Percentiles rank a stretch among this genome's conserved stretches.
Conservation (phyloP, 2,113 vertebrate species). For the Zapornia atra region DNA sequence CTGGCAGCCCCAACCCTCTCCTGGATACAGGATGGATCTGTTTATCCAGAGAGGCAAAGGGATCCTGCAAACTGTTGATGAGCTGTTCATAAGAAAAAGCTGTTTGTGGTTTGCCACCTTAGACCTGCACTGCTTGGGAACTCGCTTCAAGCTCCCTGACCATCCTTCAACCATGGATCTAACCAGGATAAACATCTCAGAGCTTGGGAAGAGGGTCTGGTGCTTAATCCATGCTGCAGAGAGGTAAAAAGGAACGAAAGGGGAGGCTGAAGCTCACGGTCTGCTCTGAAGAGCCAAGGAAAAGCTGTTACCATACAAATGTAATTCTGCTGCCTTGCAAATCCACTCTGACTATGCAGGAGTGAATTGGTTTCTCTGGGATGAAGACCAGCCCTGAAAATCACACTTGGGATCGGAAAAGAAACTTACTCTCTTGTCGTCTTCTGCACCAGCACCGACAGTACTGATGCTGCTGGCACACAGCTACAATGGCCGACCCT, state of each 20-base stretch:
- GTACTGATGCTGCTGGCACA: background rate
- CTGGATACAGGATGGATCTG: background rate
- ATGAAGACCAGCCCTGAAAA: background rate
- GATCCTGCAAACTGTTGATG: background rate
- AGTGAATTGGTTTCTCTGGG: background rate
- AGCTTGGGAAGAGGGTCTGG: background rate
- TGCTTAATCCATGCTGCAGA: background rate
- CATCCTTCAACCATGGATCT: background rate
- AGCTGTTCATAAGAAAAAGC: background rate
- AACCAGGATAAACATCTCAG: background rate
- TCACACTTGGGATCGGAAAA: background rate
- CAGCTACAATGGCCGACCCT: background rate
- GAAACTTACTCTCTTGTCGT: background rate
- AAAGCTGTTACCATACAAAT: background rate
- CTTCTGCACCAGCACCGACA: background rate
- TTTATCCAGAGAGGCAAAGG: background rate
- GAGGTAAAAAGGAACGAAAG: background rate
- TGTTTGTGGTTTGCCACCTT: background rate
- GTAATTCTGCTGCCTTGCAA: background rate
- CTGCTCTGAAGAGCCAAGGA: background rate
- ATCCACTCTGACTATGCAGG: background rate
- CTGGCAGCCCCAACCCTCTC: background rate
- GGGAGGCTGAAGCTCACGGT: background rate
- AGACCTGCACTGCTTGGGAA: background rate
- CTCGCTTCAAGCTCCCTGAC: background rate